Base-by-base conservation (phyloP, 2,888 invertebrate genomes). In the Peribatodes rhomboidaria region DNA sequence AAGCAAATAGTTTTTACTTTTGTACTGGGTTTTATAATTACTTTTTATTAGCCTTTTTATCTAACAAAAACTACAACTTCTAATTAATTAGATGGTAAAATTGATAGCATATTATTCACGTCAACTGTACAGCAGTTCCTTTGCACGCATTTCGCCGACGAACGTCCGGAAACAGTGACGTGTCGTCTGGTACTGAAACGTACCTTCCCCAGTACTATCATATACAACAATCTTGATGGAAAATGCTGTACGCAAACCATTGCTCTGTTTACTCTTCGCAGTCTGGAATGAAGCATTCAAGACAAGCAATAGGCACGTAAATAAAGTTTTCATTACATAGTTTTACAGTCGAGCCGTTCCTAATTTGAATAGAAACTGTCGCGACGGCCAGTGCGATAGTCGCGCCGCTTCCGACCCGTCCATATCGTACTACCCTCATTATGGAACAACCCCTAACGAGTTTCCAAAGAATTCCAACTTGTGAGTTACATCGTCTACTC, bases 311-410 rank as follows among this genome's bases (percentile, higher is more conserved):
- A 82, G 44, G 6, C 33, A 75, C 2, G 10, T 37, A 14, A 59
- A 58, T 56, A 61, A 57, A 62, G 7, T 33, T 49, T 63, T 14
- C 20, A 33, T 68, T 62, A 55, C 66, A 62, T 69, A 73, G 46
- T 64, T 74, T 70, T 60, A 71, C 63, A 75, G 72, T 76, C 53
- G 74, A 75, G 73, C 73, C 69, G 80, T 72, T 73, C 79, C 81
- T 87, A 86, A 88, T 88, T 88, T 88, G 87, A 88, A 88, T 88
- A 87, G 87, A 87, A 88, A 88, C 82, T 85, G 88, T 88, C 88
- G 85, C 77, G 59, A 59, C 79, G 79, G 74, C 75, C 76, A 75
- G 75, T 44, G 79, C 85, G 85, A 84, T 86, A 85, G 85, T 81
- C 72, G 78, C 77, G 74, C 71, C 81, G 81, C 81, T 88, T 88